Base-by-base conservation (phyloP, 2,888 invertebrate genomes). In the Meiosimyza platycephala region DNA sequence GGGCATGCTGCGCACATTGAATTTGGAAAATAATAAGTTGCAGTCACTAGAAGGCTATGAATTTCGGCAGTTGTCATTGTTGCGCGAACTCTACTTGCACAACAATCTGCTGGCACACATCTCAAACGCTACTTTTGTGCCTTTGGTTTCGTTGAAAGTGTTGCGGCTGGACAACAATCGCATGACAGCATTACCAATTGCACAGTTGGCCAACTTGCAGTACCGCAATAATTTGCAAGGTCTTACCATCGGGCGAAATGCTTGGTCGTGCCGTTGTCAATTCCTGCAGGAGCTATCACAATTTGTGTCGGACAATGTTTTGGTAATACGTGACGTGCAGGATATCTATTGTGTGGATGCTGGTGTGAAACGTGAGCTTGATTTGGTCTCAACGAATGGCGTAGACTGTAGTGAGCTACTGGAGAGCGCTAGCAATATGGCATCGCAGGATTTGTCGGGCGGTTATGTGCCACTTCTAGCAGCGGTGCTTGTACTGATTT, bases 231-330 rank as follows among this genome's bases (percentile, higher is more conserved):
- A 92, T 78, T 88, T 95, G 78, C 92, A 90, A 80, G 93, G 94
- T 74, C 87, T 96, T 78, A 92, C 93, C 12, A 90, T 96, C 72
- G 94, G 94, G 15, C 92, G 93, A 80, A 97, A 97, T 87, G 91
- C 92, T 75, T 97, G 96, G 96, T 94, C 94, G 57, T 97, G 97
- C 84, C 93, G 95, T 80, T 97, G 97, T 88, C 93, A 94, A 85
- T 96, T 95, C 88, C 90, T 96, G 81, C 93, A 94, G 86, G 93
- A 94, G 82, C 89, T 95, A 79, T 94, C 95, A 74, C 90, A 92
- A 78, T 96, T 95, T 91, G 92, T 95, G 75, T 91, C 92, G 51
- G 94, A 94, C 84, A 94, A 94, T 85, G 92, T 93, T 75, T 91
- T 93, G 85, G 93, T 93, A 88, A 92, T 95, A 78, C 89, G 93